Base-by-base conservation (phyloP, 2,888 invertebrate species). In the Noctua janthe region DNA sequence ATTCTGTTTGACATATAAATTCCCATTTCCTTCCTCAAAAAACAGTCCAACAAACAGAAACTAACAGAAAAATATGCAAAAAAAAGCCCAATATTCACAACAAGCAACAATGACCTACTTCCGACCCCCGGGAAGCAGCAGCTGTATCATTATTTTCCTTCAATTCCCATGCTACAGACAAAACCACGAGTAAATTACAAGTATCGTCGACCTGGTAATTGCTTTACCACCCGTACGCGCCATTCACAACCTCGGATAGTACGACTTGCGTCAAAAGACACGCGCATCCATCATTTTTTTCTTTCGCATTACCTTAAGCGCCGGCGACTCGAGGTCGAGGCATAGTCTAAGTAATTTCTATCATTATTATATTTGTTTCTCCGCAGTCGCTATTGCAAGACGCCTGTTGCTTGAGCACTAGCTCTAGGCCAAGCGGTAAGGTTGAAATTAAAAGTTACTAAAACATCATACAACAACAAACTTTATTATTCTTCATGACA, bases 141-240 rank as follows among this genome's bases (percentile, higher is more conserved):
- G 79, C 79, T 79, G 85, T 72, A 80, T 76, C 82, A 80, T 82
- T 88, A 89, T 87, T 87, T 81, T 82, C 79, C 81, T 89, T 88
- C 72, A 87, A 89, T 88, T 89, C 81, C 79, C 80, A 70, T 75
- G 74, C 66, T 56, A 49, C 74, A 66, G 81, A 81, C 76, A 70
- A 81, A 81, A 81, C 81, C 85, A 87, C 87, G 88, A 83, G 89
- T 83, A 87, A 88, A 88, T 86, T 86, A 84, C 77, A 76, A 74
- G 82, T 75, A 69, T n/a, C 15, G 23, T 69, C 47, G 43, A 69
- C n/a, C 47, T 69, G 4, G n/a, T 69, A 69, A 69, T 69, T 69
- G n/a, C n/a, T n/a, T 69, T 47, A 47, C 47, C 69, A 47, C 47
- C 67, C 43, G 4, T 47, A 69, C 47, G n/a, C 8, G 43, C 7